Percentiles rank a stretch among this genome's conserved stretches.
Evolutionary conservation across 2,888 invertebrate genomes (phyloP).

Genomic region (Cecidostiba fungosa): DNA sequence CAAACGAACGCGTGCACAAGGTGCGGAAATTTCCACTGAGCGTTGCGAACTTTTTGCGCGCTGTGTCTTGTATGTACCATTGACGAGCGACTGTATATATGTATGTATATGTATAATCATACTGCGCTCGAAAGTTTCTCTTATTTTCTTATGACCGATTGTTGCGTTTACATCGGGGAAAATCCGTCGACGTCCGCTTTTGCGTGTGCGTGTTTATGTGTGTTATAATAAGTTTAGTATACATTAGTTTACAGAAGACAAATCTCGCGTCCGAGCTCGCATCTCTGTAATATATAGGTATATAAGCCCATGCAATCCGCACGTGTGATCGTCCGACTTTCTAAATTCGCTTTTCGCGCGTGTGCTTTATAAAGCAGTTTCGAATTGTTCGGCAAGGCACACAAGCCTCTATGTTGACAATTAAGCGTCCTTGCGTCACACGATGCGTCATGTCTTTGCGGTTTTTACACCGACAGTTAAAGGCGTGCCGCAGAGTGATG

Average conservation of each 20-base stretch:
- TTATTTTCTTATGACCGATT: background rate
- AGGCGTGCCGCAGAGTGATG: background rate
- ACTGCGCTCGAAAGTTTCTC: background rate
- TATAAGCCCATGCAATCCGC: no score
- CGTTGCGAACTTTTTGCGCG: slow-evolving; percentile 61
- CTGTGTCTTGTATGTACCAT: background rate
- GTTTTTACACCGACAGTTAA: slow-evolving; percentile 21
- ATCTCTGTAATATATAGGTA: no score
- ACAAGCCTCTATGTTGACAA: slow-evolving; percentile 37
- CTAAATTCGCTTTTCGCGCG: slow-evolving; percentile 20
- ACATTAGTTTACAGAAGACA: no score
- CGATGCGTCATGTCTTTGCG: slow-evolving; percentile 25
- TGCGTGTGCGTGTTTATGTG: no score
- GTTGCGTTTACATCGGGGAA: no score
- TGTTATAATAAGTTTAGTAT: no score
- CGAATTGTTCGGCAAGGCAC: background rate
- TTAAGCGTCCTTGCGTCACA: slow-evolving; percentile 4
- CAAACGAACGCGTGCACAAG: slow-evolving; percentile 33
- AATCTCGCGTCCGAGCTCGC: no score
- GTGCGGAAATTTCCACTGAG: slow-evolving; percentile 72
- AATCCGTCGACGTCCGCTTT: no score
- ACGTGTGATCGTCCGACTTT: background rate
- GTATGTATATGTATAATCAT: no score
- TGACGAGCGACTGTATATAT: background rate
- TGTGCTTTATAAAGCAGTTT: slow-evolving; percentile 18